A percentile compares a stretch with the other conserved stretches of the same genome.
phyloP scores from a whole-genome alignment of 2,797 vertebrate genomes.

The Sebastiscus albofasciatus region DNA sequence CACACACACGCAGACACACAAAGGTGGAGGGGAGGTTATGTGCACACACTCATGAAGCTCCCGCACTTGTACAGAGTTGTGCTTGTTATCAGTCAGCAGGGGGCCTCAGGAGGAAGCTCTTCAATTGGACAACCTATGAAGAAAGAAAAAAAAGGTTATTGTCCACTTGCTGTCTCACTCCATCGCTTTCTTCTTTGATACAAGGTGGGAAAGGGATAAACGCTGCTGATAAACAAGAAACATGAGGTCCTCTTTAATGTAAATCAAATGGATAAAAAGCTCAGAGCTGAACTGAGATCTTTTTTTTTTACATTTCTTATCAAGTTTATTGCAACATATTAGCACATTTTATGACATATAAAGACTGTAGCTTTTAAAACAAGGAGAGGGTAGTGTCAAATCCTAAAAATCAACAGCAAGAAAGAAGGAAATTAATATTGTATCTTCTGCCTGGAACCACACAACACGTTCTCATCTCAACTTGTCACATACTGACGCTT shows the following conservation, averaged over 20 bases:
- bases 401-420: background rate
- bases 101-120: conserved; percentile 39
- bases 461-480: no score
- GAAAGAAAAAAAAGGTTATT: conserved; percentile 16
- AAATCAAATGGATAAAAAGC: background rate
- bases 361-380: background rate
- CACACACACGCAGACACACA: conserved; percentile 29
- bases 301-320: background rate
- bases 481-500: no score
- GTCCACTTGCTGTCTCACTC: conserved; percentile 1
- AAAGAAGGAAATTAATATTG: background rate
- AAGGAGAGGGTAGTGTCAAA: background rate
- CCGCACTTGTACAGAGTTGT: conserved; percentile 19
- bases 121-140: conserved; percentile 49
- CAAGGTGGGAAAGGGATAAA: background rate
- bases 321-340: background rate
- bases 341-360: background rate
- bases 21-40: conserved; percentile 46
- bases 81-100: conserved; percentile 65
- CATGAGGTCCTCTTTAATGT: background rate
- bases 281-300: background rate
- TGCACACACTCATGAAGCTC: conserved; percentile 63
- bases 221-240: background rate
- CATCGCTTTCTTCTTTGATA: background rate
- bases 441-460: background rate